Evolutionary conservation across 2,113 vertebrate genomes (phyloP), one percentile per base, ranked within the genome.

Genomic region (Parus major): DNA sequence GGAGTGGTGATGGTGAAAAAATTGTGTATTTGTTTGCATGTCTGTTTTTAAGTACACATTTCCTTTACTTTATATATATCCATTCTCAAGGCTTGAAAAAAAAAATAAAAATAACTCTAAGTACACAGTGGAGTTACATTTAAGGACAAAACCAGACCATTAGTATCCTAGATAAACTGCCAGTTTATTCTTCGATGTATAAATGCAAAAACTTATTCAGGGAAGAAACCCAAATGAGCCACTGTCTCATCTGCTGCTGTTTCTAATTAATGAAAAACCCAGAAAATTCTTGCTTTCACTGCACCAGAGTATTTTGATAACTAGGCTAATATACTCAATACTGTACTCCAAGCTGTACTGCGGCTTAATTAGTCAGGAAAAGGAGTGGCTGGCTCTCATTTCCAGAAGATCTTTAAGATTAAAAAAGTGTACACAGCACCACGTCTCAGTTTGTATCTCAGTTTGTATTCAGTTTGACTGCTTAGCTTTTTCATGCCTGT

Each of bases 341-440:
- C 33, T 63, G 42, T 56, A 83, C 49, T 77, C 71, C 59, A 83
- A 92, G 85, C 87, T 75, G 64, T 60, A 84, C 36, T 92, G 84
- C 69, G 44, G 23, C 28, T 96, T 81, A 90, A 95, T 72, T 81
- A 90, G 79, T 28, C 85, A 92, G 77, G 92, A 96, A 96, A 95
- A 90, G 93, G 96, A 93, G 70, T 52, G 63, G 21, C 49, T 76
- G 81, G 66, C 57, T 72, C 82, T 56, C 57, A 93, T 66, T 96
- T 84, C 75, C 94, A 93, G 55, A 92, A 95, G 44, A 71, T 87
- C 68, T 19, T 83, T 66, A 55, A 89, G 92, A 95, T 70, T 86
- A 80, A 82, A 76, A 88, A 76, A 76, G 64, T 69, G 93, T 28
- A 31, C 53, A 71, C 44, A 94, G 69, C 46, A 49, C n/a, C 82